These are phyloP conservation scores for Coelogynopora nodosa DNA, from an alignment of 2,888 invertebrate genomes.

Conservation along the genomic window DNA sequence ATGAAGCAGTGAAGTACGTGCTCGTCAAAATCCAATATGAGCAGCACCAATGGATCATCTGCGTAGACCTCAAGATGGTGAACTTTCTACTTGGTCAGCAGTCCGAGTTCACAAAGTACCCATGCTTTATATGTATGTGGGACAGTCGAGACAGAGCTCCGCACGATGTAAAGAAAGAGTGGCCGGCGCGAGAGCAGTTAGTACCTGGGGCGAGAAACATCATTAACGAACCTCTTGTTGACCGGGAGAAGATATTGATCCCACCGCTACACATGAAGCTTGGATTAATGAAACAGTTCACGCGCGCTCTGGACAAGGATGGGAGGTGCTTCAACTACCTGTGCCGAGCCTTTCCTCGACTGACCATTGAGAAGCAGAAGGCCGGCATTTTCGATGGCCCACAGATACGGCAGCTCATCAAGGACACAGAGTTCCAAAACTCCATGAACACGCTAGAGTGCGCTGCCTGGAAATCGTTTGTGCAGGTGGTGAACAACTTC, in stretches of 20 bases:
- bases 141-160: too few relatives aligned
- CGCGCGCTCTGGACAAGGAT: slow-evolving; percentile 45
- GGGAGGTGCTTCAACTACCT: slow-evolving; percentile 48
- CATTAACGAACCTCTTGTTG: background rate
- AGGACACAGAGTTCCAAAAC: slow-evolving; percentile 42
- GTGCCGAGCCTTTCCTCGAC: slow-evolving; percentile 45
- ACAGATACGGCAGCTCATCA: slow-evolving; percentile 43
- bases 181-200: slow-evolving; percentile 27
- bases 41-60: too few relatives aligned
- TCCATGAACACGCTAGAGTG: slow-evolving; percentile 45
- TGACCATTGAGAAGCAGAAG: slow-evolving; percentile 46
- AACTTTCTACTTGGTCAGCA: too few relatives aligned
- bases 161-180: too few relatives aligned
- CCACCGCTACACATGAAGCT: slow-evolving; percentile 54
- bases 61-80: too few relatives aligned
- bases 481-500: slow-evolving; percentile 42
- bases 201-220: background rate
- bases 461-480: slow-evolving; percentile 47
- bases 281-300: slow-evolving; percentile 51
- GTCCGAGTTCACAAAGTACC: too few relatives aligned
- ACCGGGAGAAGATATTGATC: too few relatives aligned
- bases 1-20: too few relatives aligned
- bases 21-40: background rate
- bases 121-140: too few relatives aligned
- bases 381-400: slow-evolving; percentile 47